Evolutionary conservation across 2,113 vertebrate species (phyloP).

Genomic region (Calyptommatus sinebrachiatus): DNA sequence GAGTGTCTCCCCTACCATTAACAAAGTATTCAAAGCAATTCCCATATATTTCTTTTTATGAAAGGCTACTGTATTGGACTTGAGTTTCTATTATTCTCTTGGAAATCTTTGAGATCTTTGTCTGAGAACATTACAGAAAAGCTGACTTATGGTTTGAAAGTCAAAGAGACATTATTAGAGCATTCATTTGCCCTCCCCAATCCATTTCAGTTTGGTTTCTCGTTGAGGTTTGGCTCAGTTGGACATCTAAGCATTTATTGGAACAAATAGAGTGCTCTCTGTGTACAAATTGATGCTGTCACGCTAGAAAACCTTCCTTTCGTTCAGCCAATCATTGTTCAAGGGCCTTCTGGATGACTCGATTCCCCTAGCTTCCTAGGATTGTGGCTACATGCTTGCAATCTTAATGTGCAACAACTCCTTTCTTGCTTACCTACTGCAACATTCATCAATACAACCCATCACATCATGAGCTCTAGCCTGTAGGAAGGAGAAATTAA

Average conservation of each 20-base stretch:
- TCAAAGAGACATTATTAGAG: background rate
- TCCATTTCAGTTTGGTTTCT: background rate
- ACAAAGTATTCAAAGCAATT: background rate
- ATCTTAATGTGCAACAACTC: background rate
- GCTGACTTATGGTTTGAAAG: no score
- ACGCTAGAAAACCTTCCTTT: background rate
- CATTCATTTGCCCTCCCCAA: background rate
- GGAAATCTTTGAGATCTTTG: background rate
- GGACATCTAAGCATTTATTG: background rate
- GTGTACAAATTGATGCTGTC: background rate
- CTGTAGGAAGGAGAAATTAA: slow-evolving; percentile 13
- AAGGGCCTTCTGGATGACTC: background rate
- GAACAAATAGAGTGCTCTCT: background rate
- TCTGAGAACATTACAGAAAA: background rate
- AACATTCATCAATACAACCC: background rate
- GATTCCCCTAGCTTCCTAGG: background rate
- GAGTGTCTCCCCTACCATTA: background rate
- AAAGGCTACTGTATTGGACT: background rate
- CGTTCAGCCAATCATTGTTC: background rate
- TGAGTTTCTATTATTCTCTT: background rate
- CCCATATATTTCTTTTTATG: background rate
- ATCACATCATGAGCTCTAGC: slow-evolving; percentile 7
- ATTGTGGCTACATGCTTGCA: background rate
- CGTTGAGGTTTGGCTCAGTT: background rate
- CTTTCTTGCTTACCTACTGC: background rate